phyloP scores from a whole-genome alignment of 1,140 invertebrate genomes.

The Archegozetes longisetosus region DNA sequence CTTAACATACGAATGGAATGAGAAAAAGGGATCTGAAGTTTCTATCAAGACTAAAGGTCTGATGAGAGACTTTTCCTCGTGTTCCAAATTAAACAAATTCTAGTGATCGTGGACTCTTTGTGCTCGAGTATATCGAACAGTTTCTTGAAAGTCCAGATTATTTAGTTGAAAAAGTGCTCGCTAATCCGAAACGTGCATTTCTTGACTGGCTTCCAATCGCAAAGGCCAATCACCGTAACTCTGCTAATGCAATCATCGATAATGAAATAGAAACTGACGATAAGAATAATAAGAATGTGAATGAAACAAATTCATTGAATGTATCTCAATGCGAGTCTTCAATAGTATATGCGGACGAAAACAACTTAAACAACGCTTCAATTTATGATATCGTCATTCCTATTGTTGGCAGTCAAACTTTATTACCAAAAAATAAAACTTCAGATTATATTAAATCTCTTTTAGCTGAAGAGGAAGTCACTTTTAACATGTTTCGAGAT shows the following conservation, averaged over 20 bases:
- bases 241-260: too few relatives aligned
- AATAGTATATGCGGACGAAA: constrained; percentile 37
- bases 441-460: constrained; percentile 54
- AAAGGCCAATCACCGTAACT: too few relatives aligned
- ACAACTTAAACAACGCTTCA: constrained; percentile 50
- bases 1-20: constrained; percentile 69
- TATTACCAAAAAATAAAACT: constrained; percentile 58
- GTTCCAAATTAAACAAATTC: constrained; percentile 93
- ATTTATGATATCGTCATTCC: constrained; percentile 71
- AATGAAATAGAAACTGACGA: too few relatives aligned
- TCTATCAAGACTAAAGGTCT: background rate
- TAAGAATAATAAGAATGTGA: too few relatives aligned
- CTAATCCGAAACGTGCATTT: background rate
- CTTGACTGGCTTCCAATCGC: background rate
- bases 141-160: constrained; percentile 47
- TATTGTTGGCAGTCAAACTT: constrained; percentile 60
- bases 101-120: constrained; percentile 87
- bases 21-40: constrained; percentile 43
- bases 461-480: constrained; percentile 51
- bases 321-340: too few relatives aligned
- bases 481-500: constrained; percentile 39
- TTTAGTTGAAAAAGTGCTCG: background rate
- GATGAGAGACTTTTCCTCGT: constrained; percentile 38
- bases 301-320: too few relatives aligned
- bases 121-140: constrained; percentile 86